Conservation (phyloP, 2,888 invertebrate genomes). For the Margaritifera margaritifera region DNA sequence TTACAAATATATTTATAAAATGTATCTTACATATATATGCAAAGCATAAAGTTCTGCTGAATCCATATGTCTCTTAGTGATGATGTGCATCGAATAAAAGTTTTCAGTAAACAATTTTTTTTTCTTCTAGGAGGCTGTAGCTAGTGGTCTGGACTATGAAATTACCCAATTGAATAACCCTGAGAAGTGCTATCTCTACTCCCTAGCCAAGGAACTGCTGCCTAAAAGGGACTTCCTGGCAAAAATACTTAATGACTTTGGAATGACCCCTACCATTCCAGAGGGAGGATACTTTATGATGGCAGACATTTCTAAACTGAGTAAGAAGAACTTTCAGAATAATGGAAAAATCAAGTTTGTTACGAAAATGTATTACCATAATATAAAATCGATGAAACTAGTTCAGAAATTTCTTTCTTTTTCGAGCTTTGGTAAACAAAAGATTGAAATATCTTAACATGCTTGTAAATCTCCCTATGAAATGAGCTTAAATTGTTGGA, state of each 20-base stretch:
- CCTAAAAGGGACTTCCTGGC: constrained; percentile 69
- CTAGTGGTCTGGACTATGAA: constrained; percentile 90
- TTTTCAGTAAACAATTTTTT: neutral
- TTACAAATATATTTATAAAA: too few relatives aligned
- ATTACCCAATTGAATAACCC: constrained; percentile 76
- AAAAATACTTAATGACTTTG: constrained; percentile 78
- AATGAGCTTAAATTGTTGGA: too few relatives aligned
- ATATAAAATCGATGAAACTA: too few relatives aligned
- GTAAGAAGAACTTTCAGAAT: constrained; percentile 39
- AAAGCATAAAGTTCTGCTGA: too few relatives aligned
- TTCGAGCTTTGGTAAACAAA: too few relatives aligned
- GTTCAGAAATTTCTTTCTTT: neutral
- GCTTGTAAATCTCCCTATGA: too few relatives aligned
- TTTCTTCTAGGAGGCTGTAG: constrained; percentile 86
- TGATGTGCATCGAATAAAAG: too few relatives aligned
- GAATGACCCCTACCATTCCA: constrained; percentile 92
- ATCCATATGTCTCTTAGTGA: too few relatives aligned
- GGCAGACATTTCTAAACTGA: constrained; percentile 85
- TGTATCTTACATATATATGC: too few relatives aligned
- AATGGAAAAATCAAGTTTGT: neutral
- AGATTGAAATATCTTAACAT: too few relatives aligned
- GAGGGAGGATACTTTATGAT: constrained; percentile 98
- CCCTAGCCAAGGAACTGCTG: constrained; percentile 74
- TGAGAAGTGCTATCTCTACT: constrained; percentile 43
- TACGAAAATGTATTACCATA: too few relatives aligned